phyloP scores from a whole-genome alignment of 1,140 invertebrate species.

The Bacillus rossius region DNA sequence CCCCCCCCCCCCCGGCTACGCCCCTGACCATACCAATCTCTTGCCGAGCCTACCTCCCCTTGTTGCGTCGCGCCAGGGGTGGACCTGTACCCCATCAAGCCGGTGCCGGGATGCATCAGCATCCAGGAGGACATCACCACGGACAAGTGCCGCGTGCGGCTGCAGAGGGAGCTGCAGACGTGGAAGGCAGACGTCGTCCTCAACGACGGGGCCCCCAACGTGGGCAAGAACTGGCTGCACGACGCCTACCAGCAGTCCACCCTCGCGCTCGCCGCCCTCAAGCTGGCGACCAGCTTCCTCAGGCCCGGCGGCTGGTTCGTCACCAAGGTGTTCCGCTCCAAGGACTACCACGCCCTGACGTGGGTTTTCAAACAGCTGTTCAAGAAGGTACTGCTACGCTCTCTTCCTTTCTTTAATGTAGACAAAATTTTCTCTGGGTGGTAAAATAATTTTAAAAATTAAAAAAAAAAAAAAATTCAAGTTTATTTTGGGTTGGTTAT shows the following conservation, averaged over 20 bases:
- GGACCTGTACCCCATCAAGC: slow-evolving; percentile 94
- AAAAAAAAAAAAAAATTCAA: too few species aligned
- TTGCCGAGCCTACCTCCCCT: too few species aligned
- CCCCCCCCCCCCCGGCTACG: too few species aligned
- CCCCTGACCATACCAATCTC: too few species aligned
- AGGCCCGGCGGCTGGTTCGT: slow-evolving; percentile 93
- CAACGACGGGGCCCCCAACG: slow-evolving; percentile 98
- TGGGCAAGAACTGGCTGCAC: slow-evolving; percentile 95
- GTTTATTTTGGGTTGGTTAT: too few species aligned
- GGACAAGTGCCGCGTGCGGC: slow-evolving; percentile 73
- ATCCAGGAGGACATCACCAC: slow-evolving; percentile 95
- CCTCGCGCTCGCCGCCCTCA: slow-evolving; percentile 86
- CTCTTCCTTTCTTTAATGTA: too few species aligned
- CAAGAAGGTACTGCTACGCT: slow-evolving; percentile 52
- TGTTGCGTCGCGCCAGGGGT: slow-evolving; percentile 71
- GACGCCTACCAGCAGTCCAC: slow-evolving; percentile 95
- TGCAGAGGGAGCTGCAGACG: slow-evolving; percentile 83
- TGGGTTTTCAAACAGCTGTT: slow-evolving; percentile 98
- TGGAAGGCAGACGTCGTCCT: slow-evolving; percentile 97
- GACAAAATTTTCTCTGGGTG: too few species aligned
- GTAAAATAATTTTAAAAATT: too few species aligned
- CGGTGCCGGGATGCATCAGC: slow-evolving; percentile 85
- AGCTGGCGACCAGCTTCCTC: slow-evolving; percentile 91
- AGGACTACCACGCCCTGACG: slow-evolving; percentile 92
- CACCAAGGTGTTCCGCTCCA: slow-evolving; percentile 98